Evolutionary conservation across 2,797 vertebrate genomes (phyloP), one percentile per base, ranked within the genome.

Genomic region (Orientallactaga sibirica): DNA sequence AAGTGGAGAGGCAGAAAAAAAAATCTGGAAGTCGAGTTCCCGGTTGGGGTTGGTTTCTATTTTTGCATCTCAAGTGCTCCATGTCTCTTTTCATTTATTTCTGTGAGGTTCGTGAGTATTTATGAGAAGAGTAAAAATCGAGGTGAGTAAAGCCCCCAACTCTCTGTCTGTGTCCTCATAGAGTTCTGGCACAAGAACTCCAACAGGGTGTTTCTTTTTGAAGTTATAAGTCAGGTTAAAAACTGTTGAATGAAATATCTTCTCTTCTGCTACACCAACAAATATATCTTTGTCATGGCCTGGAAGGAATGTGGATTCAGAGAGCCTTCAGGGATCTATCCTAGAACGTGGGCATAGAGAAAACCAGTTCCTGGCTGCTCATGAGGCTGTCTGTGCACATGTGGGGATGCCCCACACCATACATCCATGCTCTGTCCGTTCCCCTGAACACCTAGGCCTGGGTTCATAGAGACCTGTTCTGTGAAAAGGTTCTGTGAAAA

Each of bases 191-290:
- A 12, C 37, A 62, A 62, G 80, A 61, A 27, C 27, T 43, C 5
- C 48, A 12, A 0, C 15, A 22, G 15, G 37, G 10, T 27, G n/a
- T 48, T 67, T 24, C 55, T 41, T 88, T 87, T 94, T 88, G 43
- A 90, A 58, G 7, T 82, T 79, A 76, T 7, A 70, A 78, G 22
- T 43, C 16, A 90, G 94, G 48, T 19, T 83, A 58, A 81, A 86
- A 73, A 14, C 29, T 90, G 25, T 74, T 48, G 19, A 88, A 67
- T 64, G 33, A 75, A 33, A 25, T 55, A 67, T 10, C 2, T 85
- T 76, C 12, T 88, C 18, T 62, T 77, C 37, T 71, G 16, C 18
- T 16, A 66, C 25, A 7, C 48, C 80, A 66, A 75, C 25, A 90
- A 78, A 66, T 37, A 55, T 12, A 2, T 29, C 14, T 90, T 81